These are phyloP conservation scores for Raphicerus campestris DNA, from an alignment of 2,113 vertebrate species.

Conservation along the genomic window DNA sequence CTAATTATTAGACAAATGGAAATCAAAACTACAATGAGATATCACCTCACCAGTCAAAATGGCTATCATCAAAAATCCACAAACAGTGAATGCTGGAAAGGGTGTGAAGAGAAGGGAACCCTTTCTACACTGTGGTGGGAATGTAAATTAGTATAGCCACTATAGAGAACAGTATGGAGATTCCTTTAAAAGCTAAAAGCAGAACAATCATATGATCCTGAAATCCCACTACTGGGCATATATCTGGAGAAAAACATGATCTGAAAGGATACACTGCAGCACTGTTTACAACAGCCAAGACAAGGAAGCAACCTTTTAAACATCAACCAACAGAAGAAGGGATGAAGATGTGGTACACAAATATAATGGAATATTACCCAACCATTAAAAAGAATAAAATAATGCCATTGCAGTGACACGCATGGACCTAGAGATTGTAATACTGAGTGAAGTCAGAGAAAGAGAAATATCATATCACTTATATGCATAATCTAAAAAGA, in stretches of 20 bases:
- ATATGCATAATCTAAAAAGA: neutral
- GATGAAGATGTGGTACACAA: neutral
- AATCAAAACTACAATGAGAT: neutral
- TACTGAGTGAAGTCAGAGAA: neutral
- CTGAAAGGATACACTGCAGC: neutral
- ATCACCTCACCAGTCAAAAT: neutral
- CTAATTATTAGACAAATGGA: neutral
- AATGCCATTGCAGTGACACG: neutral
- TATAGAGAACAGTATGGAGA: neutral
- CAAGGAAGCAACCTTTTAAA: neutral
- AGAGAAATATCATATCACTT: neutral
- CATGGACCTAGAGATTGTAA: neutral
- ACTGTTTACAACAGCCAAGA: neutral
- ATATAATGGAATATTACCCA: neutral
- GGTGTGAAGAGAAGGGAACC: neutral
- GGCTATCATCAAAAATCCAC: neutral
- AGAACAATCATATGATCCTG: neutral
- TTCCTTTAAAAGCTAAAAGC: neutral
- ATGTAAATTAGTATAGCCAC: neutral
- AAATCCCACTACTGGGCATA: neutral
- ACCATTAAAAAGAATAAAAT: neutral
- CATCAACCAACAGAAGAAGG: neutral
- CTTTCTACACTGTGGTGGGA: neutral
- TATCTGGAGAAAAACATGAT: neutral
- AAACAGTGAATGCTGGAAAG: neutral